Evolutionary conservation across 1,140 invertebrate species (phyloP).

Genomic region (Cheumatopsyche charites): DNA sequence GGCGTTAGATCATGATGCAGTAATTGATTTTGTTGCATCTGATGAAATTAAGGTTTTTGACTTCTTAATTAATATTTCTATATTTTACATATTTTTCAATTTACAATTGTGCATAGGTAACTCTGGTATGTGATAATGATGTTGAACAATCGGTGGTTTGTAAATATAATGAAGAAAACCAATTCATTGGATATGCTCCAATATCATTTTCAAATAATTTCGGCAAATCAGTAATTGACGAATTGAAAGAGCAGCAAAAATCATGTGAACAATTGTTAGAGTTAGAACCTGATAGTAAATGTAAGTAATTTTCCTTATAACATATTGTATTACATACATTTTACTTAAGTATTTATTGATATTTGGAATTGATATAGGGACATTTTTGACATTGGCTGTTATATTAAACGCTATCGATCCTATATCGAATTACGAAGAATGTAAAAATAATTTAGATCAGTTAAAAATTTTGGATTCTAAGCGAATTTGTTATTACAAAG

Average conservation of each 20-base stretch:
- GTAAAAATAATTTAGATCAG: constrained; percentile 32
- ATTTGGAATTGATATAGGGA: constrained; percentile 48
- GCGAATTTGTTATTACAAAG: constrained; percentile 44
- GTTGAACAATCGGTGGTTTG: constrained; percentile 1
- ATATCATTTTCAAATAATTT: constrained; percentile 41
- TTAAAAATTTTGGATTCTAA: constrained; percentile 39
- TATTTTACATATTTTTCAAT: constrained; percentile 7
- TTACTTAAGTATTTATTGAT: background rate
- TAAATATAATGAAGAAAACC: constrained; percentile 10
- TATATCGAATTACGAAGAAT: constrained; percentile 41
- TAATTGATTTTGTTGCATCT: background rate
- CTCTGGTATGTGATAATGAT: background rate
- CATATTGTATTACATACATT: background rate
- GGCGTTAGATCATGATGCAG: constrained; percentile 38
- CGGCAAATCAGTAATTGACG: constrained; percentile 43
- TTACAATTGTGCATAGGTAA: constrained; percentile 17
- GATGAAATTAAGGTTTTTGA: background rate
- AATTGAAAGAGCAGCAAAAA: constrained; percentile 42
- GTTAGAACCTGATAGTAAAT: constrained; percentile 49
- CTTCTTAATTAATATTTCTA: constrained; percentile 4
- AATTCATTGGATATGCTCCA: constrained; percentile 36
- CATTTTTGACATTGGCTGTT: constrained; percentile 39
- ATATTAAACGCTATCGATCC: constrained; percentile 45
- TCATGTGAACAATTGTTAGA: constrained; percentile 47
- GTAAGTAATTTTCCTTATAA: too few relatives aligned